A percentile compares a stretch with the other conserved stretches of the same genome.
Conservation (phyloP, 1,140 invertebrate genomes). For the Drosophila teissieri region DNA sequence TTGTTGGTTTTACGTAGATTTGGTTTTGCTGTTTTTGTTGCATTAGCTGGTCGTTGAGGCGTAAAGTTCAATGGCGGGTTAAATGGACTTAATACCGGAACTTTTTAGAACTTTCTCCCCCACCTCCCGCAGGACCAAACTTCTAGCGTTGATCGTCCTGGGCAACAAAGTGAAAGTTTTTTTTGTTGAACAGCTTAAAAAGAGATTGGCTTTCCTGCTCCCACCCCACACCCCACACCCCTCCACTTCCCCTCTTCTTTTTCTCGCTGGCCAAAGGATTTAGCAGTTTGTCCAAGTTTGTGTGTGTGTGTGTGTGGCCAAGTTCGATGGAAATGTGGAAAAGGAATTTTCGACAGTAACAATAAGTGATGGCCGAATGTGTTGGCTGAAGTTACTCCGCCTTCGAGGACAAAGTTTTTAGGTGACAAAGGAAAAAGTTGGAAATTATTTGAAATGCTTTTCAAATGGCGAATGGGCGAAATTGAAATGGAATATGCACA, state of each 20-base stretch:
- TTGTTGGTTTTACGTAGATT: slow-evolving; percentile 50
- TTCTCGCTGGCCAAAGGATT: slow-evolving; percentile 37
- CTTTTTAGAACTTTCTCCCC: slow-evolving; percentile 70
- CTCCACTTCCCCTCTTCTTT: background rate
- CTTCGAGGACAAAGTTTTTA: slow-evolving; percentile 47
- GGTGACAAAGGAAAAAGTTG: slow-evolving; percentile 53
- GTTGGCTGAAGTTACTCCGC: slow-evolving; percentile 7
- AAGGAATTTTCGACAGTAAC: slow-evolving; percentile 48
- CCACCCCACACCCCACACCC: background rate
- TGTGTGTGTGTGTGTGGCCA: slow-evolving; percentile 14
- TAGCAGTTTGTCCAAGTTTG: slow-evolving; percentile 30
- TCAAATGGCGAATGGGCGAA: slow-evolving; percentile 40
- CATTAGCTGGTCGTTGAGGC: slow-evolving; percentile 71
- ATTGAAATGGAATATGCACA: slow-evolving; percentile 52
- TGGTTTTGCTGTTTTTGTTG: slow-evolving; percentile 57
- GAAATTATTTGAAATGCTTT: slow-evolving; percentile 44
- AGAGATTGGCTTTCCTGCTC: slow-evolving; percentile 65
- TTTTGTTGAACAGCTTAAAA: slow-evolving; percentile 72
- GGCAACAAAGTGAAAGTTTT: slow-evolving; percentile 75
- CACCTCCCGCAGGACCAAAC: slow-evolving; percentile 20
- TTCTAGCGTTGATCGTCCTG: slow-evolving; percentile 70
- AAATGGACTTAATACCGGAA: slow-evolving; percentile 80
- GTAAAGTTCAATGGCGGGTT: slow-evolving; percentile 83
- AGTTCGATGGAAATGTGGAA: slow-evolving; percentile 51
- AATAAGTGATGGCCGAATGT: slow-evolving; percentile 53